Evolutionary conservation across 2,888 invertebrate genomes (phyloP).

Genomic region (Rutpela maculata): DNA sequence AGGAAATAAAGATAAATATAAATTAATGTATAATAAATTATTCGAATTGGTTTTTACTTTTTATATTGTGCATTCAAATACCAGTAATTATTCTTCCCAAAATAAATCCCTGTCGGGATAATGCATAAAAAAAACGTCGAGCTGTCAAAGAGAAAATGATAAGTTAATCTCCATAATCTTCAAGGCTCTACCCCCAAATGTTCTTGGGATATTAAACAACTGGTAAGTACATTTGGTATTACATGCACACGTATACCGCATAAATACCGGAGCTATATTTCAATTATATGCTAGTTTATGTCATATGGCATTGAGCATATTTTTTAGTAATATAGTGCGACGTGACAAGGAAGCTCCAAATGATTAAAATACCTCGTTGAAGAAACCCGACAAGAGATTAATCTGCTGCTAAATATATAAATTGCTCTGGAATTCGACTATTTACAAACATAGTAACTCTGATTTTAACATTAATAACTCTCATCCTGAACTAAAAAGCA

Average conservation of each 20-base stretch:
- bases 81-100: background rate
- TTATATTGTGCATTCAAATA: background rate
- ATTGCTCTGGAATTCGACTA: slow-evolving; percentile 72
- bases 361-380: slow-evolving; percentile 71
- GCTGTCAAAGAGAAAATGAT: slow-evolving; percentile 11
- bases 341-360: slow-evolving; percentile 67
- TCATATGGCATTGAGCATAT: slow-evolving; percentile 62
- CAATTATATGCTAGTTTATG: slow-evolving; percentile 47
- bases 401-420: slow-evolving; percentile 74
- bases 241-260: slow-evolving; percentile 46
- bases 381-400: slow-evolving; percentile 71
- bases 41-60: background rate
- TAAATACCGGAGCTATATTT: slow-evolving; percentile 46
- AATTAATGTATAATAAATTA: background rate
- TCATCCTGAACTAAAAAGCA: slow-evolving; percentile 66
- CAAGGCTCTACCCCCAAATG: background rate
- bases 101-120: slow-evolving; percentile 22
- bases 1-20: background rate
- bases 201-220: slow-evolving; percentile 47
- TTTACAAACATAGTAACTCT: slow-evolving; percentile 69
- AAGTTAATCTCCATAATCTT: slow-evolving; percentile 35
- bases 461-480: slow-evolving; percentile 67
- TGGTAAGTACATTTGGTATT: slow-evolving; percentile 48
- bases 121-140: background rate
- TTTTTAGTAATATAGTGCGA: slow-evolving; percentile 64